Conservation (phyloP, 2,888 invertebrate species). For the Tineola bisselliella region DNA sequence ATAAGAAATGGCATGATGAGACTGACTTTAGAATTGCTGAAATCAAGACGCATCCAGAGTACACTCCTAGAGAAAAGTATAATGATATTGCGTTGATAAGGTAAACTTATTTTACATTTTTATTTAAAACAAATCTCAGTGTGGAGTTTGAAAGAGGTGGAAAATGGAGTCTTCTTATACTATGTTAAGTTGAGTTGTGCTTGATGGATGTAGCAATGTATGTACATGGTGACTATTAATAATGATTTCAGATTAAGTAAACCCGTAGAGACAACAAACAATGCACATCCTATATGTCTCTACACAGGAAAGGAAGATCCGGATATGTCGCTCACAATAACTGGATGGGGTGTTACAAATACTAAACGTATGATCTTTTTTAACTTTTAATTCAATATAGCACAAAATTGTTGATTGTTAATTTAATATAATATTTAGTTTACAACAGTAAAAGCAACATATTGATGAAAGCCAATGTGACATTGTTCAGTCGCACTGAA, state of each 20-base stretch:
- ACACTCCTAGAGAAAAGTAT: slow-evolving; percentile 42
- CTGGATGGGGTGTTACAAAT: slow-evolving; percentile 54
- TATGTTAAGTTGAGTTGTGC: no score
- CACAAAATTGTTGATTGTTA: no score
- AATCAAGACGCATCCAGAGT: slow-evolving; percentile 38
- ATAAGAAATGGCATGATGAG: slow-evolving; percentile 25
- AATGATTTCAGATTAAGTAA: slow-evolving; percentile 31
- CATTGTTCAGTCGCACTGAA: slow-evolving; percentile 25
- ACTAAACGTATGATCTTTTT: slow-evolving; percentile 33
- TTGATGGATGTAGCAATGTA: background rate
- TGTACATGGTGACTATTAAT: background rate
- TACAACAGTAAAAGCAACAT: slow-evolving; percentile 29
- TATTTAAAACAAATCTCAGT: no score
- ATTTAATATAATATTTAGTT: background rate
- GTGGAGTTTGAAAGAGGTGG: no score
- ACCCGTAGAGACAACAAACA: slow-evolving; percentile 28
- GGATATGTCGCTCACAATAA: slow-evolving; percentile 33
- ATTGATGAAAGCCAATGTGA: slow-evolving; percentile 47
- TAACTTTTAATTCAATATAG: background rate
- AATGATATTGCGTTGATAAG: slow-evolving; percentile 51
- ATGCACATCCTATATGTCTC: slow-evolving; percentile 42
- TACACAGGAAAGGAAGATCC: slow-evolving; percentile 36
- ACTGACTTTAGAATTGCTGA: slow-evolving; percentile 37
- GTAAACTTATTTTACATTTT: slow-evolving; percentile 32
- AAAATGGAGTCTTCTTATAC: background rate